These are phyloP conservation scores for Drosophila pallidifrons DNA, from an alignment of 1,140 invertebrate genomes.

Conservation along the genomic window DNA sequence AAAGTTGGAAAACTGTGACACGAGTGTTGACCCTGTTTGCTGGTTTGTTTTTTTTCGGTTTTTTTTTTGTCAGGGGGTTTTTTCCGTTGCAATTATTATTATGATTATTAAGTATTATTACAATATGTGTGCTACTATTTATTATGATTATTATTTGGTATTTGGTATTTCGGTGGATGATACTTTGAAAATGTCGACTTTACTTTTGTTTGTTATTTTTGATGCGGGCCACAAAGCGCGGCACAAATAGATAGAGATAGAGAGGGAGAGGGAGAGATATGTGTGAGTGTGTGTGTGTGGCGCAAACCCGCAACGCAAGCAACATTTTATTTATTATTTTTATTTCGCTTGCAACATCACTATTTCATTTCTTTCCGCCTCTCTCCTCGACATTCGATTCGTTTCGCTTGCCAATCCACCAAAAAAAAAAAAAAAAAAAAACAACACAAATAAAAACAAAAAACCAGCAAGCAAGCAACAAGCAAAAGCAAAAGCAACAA, in stretches of 20 bases:
- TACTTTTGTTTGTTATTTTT: constrained; percentile 23
- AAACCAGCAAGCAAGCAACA: too few relatives aligned
- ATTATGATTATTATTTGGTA: constrained; percentile 25
- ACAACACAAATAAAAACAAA: neutral
- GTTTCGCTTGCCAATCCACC: constrained; percentile 66
- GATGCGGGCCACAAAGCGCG: constrained; percentile 32
- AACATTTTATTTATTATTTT: constrained; percentile 36
- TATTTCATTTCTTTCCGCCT: constrained; percentile 20
- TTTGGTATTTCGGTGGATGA: constrained; percentile 20
- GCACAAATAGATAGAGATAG: neutral
- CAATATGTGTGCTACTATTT: constrained; percentile 28
- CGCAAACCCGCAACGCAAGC: constrained; percentile 18
- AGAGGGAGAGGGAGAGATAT: neutral
- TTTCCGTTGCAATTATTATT: constrained; percentile 43
- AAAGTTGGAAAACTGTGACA: constrained; percentile 31
- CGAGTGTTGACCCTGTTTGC: constrained; percentile 35
- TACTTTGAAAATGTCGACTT: constrained; percentile 13
- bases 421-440: constrained; percentile 36
- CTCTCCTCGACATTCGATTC: constrained; percentile 30
- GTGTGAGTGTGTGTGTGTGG: neutral
- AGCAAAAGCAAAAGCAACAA: constrained; percentile 21
- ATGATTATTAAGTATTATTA: constrained; percentile 34
- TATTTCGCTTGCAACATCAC: constrained; percentile 50
- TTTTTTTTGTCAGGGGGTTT: constrained; percentile 33
- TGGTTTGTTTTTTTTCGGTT: neutral